A percentile compares a stretch with the other conserved stretches of the same genome.
phyloP scores from a whole-genome alignment of 2,113 vertebrate species.

The Arenaria interpres region DNA sequence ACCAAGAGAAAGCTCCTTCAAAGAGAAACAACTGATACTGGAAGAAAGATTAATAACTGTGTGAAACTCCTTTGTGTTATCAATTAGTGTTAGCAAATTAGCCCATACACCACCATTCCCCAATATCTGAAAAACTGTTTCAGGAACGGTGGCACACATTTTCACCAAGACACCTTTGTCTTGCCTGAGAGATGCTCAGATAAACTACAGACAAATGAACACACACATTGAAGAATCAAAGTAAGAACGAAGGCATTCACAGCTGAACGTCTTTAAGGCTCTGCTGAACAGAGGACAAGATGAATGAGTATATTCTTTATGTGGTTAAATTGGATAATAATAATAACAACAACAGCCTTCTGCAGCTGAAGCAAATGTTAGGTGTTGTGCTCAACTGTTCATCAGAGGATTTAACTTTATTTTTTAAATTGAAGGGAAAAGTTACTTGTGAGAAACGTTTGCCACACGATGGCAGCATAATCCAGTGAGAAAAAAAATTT shows the following conservation, averaged over 20 bases:
- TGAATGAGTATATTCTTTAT: background rate
- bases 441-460: background rate
- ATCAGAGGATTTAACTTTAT: background rate
- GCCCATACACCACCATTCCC: background rate
- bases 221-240: background rate
- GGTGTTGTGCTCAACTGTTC: background rate
- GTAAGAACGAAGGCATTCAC: background rate
- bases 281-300: background rate
- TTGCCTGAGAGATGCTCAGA: background rate
- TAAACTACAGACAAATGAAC: background rate
- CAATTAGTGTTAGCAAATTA: background rate
- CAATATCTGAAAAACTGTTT: background rate
- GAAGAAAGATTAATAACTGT: background rate
- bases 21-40: background rate
- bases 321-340: background rate
- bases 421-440: background rate
- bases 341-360: background rate
- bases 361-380: background rate
- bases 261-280: background rate
- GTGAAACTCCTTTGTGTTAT: background rate
- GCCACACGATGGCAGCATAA: conserved; percentile 62
- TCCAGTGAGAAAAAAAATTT: background rate
- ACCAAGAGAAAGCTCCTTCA: background rate
- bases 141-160: background rate
- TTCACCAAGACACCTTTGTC: background rate